A percentile compares a stretch with the other conserved stretches of the same genome.
These are phyloP conservation scores for Escarpia spicata DNA, from an alignment of 2,888 invertebrate species.

Conservation along the genomic window DNA sequence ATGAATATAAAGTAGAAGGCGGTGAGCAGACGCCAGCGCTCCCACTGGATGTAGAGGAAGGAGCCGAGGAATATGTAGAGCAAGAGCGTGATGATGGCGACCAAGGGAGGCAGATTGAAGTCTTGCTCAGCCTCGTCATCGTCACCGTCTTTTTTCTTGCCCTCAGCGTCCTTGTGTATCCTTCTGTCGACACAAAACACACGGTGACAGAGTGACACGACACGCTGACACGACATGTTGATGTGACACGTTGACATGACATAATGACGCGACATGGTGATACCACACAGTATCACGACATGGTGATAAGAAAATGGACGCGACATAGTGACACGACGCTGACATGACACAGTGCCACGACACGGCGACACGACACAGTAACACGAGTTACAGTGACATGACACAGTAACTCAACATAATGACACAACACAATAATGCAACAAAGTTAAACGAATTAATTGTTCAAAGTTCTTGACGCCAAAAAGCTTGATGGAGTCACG, in stretches of 20 bases:
- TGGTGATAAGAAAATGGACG: background rate
- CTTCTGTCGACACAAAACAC: background rate
- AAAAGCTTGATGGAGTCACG: too few relatives aligned
- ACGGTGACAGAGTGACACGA: background rate
- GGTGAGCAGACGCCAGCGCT: constrained; percentile 88
- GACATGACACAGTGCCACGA: background rate
- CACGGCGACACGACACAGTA: background rate
- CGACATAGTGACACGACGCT: background rate
- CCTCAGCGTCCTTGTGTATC: background rate
- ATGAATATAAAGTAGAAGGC: constrained; percentile 97
- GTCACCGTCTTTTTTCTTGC: background rate
- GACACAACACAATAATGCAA: too few relatives aligned
- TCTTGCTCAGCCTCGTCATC: constrained; percentile 70
- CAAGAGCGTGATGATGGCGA: constrained; percentile 85
- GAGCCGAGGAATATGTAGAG: constrained; percentile 90
- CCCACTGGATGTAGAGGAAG: constrained; percentile 72
- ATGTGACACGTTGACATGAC: too few relatives aligned
- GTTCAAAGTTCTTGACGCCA: too few relatives aligned
- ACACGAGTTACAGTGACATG: background rate
- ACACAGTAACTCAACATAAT: too few relatives aligned
- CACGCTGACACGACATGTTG: too few relatives aligned
- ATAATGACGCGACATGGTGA: too few relatives aligned
- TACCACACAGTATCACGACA: too few relatives aligned
- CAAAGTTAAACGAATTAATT: too few relatives aligned
- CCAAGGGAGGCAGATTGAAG: constrained; percentile 91